Evolutionary conservation across 2,888 invertebrate genomes (phyloP), one percentile per base, ranked within the genome.

Genomic region (Amaurobius ferox): DNA sequence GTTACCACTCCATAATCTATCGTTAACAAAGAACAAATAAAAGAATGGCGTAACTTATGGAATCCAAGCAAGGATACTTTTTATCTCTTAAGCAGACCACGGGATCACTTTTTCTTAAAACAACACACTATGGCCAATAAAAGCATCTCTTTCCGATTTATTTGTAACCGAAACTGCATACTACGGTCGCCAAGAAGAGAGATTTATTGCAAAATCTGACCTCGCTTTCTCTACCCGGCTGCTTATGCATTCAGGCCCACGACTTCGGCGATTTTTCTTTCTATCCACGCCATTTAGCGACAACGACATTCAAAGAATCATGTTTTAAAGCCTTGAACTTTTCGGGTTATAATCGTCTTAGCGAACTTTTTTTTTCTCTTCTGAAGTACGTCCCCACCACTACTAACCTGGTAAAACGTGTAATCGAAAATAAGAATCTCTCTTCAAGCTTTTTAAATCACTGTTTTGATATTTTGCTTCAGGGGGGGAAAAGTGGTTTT

Each of bases 271-370:
- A 61, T 64, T 29, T 64, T 64, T 64, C 30, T 30, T 30, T 13
- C 28, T 28, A 13, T 13, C 48, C 23, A 23, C 16, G n/a, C 48
- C 11, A 32, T 64, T 48, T 28, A 28, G 68, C 81, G 81, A 76
- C 81, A 83, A 70, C 81, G 62, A 71, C 35, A 66, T 62, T 39
- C 78, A 29, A n/a, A 39, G 68, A 71, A 76, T 30, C 76, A 44
- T 26, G 70, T 64, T 66, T 19, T 29, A 26, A 77, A 85, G 64
- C 83, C 83, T 85, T 85, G 83, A 85, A 85, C 83, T 77, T 77
- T 83, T 66, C 29, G 55, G 67, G 72, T 72, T 67, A 39, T 77
- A 85, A 85, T 85, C 71, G 77, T 48, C 71, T 85, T 71, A 83
- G 64, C 44, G 9, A 55, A 68, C 66, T 9, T 79, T 66, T 23